Evolutionary conservation across 2,113 vertebrate genomes (phyloP).

Genomic region (Ranitomeya variabilis): DNA sequence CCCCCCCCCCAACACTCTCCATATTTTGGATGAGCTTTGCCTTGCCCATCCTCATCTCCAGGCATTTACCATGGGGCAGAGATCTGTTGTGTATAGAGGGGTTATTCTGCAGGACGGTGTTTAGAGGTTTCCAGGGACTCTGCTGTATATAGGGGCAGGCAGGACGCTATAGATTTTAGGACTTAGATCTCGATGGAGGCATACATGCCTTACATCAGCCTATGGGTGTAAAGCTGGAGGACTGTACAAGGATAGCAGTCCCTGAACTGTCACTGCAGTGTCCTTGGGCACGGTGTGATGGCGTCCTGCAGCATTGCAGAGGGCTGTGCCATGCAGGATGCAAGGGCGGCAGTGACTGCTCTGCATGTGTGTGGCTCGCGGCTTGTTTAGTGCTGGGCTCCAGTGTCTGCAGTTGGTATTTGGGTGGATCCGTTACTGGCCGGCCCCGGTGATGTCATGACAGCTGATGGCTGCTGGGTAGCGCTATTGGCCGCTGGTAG

Average conservation of each 20-base stretch:
- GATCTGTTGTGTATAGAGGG: too few species aligned
- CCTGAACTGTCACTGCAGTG: neutral
- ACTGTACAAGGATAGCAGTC: neutral
- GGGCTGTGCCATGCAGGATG: neutral
- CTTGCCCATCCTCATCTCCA: too few species aligned
- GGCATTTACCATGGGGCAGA: too few species aligned
- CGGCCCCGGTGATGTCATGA: constrained; percentile 52
- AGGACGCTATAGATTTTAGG: too few species aligned
- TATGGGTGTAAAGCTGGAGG: too few species aligned
- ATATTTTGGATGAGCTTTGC: too few species aligned
- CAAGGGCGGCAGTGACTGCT: neutral
- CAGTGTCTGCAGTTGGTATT: constrained; percentile 28
- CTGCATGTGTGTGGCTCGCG: neutral
- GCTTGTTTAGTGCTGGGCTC: neutral
- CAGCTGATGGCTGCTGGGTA: constrained; percentile 31
- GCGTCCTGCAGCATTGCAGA: neutral
- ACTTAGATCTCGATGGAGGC: too few species aligned
- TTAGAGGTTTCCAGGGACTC: too few species aligned
- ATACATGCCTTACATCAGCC: too few species aligned
- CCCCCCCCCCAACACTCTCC: too few species aligned
- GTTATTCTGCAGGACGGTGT: too few species aligned
- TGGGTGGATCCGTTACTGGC: neutral
- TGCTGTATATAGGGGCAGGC: too few species aligned
- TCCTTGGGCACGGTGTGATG: neutral
- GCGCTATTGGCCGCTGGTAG: constrained; percentile 26